A percentile compares a stretch with the other conserved stretches of the same genome.
phyloP scores from a whole-genome alignment of 2,888 invertebrate genomes.

The Coremacera marginata region DNA sequence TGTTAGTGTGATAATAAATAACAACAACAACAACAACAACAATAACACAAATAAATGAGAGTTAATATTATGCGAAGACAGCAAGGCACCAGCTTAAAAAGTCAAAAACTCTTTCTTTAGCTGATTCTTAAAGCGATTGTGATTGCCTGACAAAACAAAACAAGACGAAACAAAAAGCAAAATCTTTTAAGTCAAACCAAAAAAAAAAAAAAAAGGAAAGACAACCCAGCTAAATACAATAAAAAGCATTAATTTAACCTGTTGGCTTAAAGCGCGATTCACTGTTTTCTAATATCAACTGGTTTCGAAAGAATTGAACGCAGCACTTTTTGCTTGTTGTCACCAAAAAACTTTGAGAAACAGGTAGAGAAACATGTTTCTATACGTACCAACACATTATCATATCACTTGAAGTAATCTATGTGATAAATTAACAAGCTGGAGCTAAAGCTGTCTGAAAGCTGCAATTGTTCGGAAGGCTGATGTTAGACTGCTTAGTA shows the following conservation, averaged over 20 bases:
- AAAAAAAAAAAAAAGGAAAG: neutral
- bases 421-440: neutral
- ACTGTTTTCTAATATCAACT: neutral
- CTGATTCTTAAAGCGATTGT: no score
- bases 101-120: no score
- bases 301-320: conserved; percentile 3
- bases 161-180: neutral
- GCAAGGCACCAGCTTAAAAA: conserved; percentile 53
- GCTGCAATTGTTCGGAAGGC: neutral
- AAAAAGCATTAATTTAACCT: conserved; percentile 11
- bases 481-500: neutral
- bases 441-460: neutral
- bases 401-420: neutral
- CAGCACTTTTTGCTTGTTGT: neutral
- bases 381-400: neutral
- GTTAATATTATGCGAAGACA: conserved; percentile 53
- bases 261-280: neutral
- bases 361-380: neutral
- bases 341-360: neutral
- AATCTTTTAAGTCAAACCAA: neutral
- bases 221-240: neutral
- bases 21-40: conserved; percentile 22
- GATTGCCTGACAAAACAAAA: neutral
- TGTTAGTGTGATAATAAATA: neutral
- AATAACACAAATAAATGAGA: conserved; percentile 50